Conservation (phyloP, 2,888 invertebrate genomes). For the Azorinus chamasolen region DNA sequence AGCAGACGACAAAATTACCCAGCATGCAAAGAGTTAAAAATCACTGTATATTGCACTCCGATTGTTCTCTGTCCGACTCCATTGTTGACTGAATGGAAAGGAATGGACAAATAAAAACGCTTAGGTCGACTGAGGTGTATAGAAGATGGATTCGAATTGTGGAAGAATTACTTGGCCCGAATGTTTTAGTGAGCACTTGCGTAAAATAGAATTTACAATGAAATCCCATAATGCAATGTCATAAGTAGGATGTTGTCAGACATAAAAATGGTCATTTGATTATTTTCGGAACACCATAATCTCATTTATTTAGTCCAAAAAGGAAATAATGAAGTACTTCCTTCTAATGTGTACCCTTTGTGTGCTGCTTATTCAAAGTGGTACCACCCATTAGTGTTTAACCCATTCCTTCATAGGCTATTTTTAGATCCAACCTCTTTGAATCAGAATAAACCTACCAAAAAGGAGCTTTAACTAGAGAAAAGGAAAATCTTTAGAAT, state of each 20-base stretch:
- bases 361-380: too few relatives aligned
- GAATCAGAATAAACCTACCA: too few relatives aligned
- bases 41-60: constrained; percentile 3
- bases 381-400: too few relatives aligned
- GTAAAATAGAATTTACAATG: constrained; percentile 9
- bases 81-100: not conserved
- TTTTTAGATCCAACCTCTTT: too few relatives aligned
- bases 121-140: not conserved
- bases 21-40: too few relatives aligned
- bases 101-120: not conserved
- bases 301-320: constrained; percentile 5
- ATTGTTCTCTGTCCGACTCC: not conserved
- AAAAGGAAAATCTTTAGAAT: too few relatives aligned
- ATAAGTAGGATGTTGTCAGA: not conserved
- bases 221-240: constrained; percentile 6
- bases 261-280: too few relatives aligned
- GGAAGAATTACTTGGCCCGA: constrained; percentile 11
- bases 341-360: too few relatives aligned
- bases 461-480: too few relatives aligned
- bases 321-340: not conserved
- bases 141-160: not conserved
- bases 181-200: not conserved
- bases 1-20: too few relatives aligned
- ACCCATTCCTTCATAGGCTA: too few relatives aligned
- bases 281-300: not conserved